Base-by-base conservation (phyloP, 2,888 invertebrate species). In the Halocaridina rubra region DNA sequence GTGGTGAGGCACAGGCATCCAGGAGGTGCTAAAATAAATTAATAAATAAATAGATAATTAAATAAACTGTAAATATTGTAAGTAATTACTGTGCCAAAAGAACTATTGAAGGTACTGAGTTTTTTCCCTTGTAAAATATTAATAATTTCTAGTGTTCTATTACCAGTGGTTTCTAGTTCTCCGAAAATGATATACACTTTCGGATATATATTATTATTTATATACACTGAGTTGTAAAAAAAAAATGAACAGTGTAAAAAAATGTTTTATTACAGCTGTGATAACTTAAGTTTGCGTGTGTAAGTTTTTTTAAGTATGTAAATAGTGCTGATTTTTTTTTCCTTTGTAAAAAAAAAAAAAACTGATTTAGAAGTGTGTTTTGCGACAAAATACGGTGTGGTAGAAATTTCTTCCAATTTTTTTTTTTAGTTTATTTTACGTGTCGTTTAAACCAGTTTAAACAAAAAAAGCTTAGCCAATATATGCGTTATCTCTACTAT, bases 191-290 rank as follows among this genome's bases (percentile, higher is more conserved):
- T 27, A 16, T 53, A 1, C 19, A 59, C 30, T 30, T 77, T 61
- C 80, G 33, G 61, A 24, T 74, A 75, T 76, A 81, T 64, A 75
- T 80, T 67, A 67, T 84, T 84, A 79, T 84, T 84, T 79, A 79
- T 79, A 57, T 72, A 78, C 84, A 46, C 84, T 75, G 75, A 46
- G 71, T 19, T 72, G n/a, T n/a, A n/a, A n/a, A n/a, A n/a, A n/a
- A n/a, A n/a, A n/a, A n/a, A 59, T 32, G 33, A 39, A 53, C 77
- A 64, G 84, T 71, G 84, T 64, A 33, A 19, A 39, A n/a, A n/a
- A n/a, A n/a, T n/a, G 24, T 61, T 72, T 27, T 61, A 59, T 84
- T 84, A 46, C 72, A 79, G 79, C 84, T 84, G 84, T 84, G 84
- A 84, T 84, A 84, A 59, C 75, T 75, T 81, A 24, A 80, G 53